These are phyloP conservation scores for Hydrolagus colliei DNA, from an alignment of 2,797 vertebrate genomes.

Conservation along the genomic window DNA sequence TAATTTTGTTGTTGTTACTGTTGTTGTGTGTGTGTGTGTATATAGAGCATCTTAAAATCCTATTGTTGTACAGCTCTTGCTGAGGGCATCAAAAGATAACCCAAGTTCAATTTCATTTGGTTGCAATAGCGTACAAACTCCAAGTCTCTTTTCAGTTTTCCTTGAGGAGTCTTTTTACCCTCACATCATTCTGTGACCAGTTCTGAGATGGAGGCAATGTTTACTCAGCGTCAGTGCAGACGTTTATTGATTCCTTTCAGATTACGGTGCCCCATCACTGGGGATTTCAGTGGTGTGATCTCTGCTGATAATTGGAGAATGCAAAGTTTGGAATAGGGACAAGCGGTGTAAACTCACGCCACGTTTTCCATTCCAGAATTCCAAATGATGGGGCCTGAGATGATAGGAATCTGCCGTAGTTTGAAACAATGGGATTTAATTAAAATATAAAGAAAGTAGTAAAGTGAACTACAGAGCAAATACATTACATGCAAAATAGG, in stretches of 20 bases:
- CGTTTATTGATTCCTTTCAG: no score
- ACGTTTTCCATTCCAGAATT: not conserved
- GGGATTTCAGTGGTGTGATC: not conserved
- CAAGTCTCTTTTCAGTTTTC: not conserved
- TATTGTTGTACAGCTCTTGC: not conserved
- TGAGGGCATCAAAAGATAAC: not conserved
- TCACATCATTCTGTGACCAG: not conserved
- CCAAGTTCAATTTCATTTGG: no score
- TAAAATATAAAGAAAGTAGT: not conserved
- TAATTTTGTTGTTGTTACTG: not conserved
- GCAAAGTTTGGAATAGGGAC: not conserved
- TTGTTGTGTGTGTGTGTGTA: no score
- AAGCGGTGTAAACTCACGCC: not conserved
- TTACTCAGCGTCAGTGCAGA: not conserved
- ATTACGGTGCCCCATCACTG: not conserved
- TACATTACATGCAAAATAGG: not conserved
- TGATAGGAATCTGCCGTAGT: not conserved
- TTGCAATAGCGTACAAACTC: not conserved
- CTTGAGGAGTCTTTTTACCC: not conserved
- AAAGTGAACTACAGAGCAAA: not conserved
- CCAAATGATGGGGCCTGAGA: not conserved
- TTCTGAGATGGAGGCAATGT: not conserved
- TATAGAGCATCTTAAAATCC: not conserved
- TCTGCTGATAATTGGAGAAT: not conserved
- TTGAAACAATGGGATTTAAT: not conserved